These are phyloP conservation scores for Dissostichus mawsoni DNA, from an alignment of 2,113 vertebrate species.

Conservation along the genomic window DNA sequence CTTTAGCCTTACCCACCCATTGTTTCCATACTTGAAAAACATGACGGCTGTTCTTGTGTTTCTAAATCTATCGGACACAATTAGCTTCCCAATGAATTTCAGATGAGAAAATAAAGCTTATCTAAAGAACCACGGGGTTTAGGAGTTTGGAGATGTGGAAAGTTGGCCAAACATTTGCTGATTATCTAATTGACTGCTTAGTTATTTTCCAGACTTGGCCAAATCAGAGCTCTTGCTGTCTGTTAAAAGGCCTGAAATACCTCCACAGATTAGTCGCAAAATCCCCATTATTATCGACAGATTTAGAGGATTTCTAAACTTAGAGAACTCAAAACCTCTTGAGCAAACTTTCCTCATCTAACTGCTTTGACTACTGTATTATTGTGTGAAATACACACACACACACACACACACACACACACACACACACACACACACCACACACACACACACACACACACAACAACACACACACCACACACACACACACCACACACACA, in stretches of 20 bases:
- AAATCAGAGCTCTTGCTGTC: too few species aligned
- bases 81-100: neutral
- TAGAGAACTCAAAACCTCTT: neutral
- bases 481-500: conserved; percentile 15
- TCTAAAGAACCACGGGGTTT: neutral
- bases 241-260: conserved; percentile 1
- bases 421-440: conserved; percentile 9
- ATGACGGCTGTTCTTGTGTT: neutral
- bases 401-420: neutral
- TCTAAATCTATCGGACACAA: neutral
- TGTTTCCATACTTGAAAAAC: neutral
- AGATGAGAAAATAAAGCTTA: neutral
- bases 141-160: neutral
- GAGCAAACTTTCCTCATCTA: neutral
- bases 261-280: neutral
- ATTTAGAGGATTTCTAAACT: neutral
- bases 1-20: neutral
- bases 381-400: neutral
- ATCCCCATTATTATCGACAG: too few species aligned
- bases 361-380: neutral
- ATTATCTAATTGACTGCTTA: neutral
- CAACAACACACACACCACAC: neutral
- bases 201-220: neutral
- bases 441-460: conserved; percentile 5
- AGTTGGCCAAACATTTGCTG: neutral